These are phyloP conservation scores for Apomyelois bistriatella DNA, from an alignment of 2,888 invertebrate species.

Conservation along the genomic window DNA sequence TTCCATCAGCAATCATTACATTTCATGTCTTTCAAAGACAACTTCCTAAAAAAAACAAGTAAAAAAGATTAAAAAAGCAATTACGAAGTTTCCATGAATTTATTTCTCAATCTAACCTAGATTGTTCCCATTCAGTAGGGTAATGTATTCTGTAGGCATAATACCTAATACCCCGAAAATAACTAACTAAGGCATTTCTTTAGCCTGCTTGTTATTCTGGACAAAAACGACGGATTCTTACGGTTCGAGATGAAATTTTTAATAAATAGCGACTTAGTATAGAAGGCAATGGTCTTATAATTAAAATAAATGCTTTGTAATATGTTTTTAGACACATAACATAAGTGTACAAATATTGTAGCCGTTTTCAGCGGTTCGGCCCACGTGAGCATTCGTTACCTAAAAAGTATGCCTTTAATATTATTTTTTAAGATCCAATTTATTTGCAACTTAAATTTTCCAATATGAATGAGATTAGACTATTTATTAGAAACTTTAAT, in stretches of 20 bases:
- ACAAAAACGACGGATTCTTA: conserved; percentile 7
- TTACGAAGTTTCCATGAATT: background rate
- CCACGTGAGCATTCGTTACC: too few relatives aligned
- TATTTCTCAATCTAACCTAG: background rate
- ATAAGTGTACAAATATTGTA: too few relatives aligned
- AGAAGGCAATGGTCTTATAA: background rate
- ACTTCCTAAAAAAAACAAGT: background rate
- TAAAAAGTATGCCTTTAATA: too few relatives aligned
- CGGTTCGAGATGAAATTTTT: conserved; percentile 5
- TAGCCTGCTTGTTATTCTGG: conserved; percentile 5
- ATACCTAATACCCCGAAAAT: conserved; percentile 5
- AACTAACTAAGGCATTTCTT: conserved; percentile 2
- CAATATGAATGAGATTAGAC: too few relatives aligned
- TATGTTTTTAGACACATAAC: too few relatives aligned
- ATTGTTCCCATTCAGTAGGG: background rate
- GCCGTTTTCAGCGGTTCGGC: too few relatives aligned
- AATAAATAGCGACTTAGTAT: background rate
- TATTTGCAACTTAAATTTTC: too few relatives aligned
- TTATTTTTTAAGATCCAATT: too few relatives aligned
- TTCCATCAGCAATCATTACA: too few relatives aligned
- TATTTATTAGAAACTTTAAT: too few relatives aligned
- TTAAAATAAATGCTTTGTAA: too few relatives aligned
- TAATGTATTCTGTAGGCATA: background rate
- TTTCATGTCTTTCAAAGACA: too few relatives aligned
- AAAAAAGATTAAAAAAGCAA: background rate